A percentile compares a stretch with the other conserved stretches of the same genome.
Conservation (phyloP, 1,140 invertebrate genomes). For the Colletes latitarsis region DNA sequence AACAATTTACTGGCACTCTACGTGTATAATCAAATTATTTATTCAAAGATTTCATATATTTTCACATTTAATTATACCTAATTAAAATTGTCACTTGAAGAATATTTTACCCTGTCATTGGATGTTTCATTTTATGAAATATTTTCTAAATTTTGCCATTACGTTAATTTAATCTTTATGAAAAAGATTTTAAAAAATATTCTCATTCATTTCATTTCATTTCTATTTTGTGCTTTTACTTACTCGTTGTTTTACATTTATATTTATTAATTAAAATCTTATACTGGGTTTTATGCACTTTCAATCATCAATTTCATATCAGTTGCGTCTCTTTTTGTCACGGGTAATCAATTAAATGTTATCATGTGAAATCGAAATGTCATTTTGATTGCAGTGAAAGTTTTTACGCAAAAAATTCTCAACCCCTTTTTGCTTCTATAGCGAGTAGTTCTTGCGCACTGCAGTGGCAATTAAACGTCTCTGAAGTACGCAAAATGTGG, state of each 20-base stretch:
- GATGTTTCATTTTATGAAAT: neutral
- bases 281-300: neutral
- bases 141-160: neutral
- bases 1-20: too few relatives aligned
- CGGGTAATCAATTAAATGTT: neutral
- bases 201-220: neutral
- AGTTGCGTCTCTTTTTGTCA: neutral
- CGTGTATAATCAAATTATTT: too few relatives aligned
- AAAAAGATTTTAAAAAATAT: neutral
- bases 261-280: neutral
- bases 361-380: neutral
- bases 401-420: neutral
- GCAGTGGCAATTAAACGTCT: constrained; percentile 41
- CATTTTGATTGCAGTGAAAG: neutral
- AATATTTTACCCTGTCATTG: neutral
- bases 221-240: neutral
- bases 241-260: too few relatives aligned
- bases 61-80: neutral
- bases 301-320: neutral
- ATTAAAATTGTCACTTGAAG: neutral
- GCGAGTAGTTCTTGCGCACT: constrained; percentile 23
- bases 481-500: constrained; percentile 2
- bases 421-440: neutral
- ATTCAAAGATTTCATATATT: too few relatives aligned
- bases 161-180: neutral